Conservation (phyloP, 2,113 vertebrate genomes). For the Grus americana region DNA sequence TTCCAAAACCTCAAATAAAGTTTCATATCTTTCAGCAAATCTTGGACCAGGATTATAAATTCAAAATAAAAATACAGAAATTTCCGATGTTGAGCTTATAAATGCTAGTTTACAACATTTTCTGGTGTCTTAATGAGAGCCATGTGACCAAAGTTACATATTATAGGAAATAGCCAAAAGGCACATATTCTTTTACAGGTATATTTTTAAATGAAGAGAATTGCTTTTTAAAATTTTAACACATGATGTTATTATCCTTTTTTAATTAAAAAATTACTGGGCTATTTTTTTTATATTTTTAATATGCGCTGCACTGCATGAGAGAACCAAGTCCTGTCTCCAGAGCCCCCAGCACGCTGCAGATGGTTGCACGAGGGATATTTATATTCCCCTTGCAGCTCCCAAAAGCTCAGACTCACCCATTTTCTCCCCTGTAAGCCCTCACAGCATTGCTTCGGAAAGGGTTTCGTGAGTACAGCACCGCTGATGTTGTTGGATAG, state of each 20-base stretch:
- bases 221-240: constrained; percentile 8
- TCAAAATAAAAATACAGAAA: constrained; percentile 57
- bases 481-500: not conserved
- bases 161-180: constrained; percentile 48
- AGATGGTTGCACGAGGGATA: not conserved
- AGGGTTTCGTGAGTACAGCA: rapidly evolving
- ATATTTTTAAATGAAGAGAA: not conserved
- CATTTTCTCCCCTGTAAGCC: not conserved
- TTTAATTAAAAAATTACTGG: constrained; percentile 42
- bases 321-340: not conserved
- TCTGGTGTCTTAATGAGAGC: constrained; percentile 58
- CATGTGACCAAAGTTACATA: constrained; percentile 27
- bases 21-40: constrained; percentile 58
- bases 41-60: constrained; percentile 38
- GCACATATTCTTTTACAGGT: constrained; percentile 31
- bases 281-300: not conserved
- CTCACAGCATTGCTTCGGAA: not conserved
- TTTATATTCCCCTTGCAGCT: not conserved
- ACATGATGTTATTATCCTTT: constrained; percentile 20
- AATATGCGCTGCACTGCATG: not conserved
- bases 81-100: constrained; percentile 53
- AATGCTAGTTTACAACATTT: constrained; percentile 47
- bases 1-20: constrained; percentile 56
- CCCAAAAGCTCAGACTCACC: not conserved
- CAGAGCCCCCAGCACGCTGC: not conserved